Base-by-base conservation (phyloP, 2,113 vertebrate species). In the Brachyhypopomus gauderio region DNA sequence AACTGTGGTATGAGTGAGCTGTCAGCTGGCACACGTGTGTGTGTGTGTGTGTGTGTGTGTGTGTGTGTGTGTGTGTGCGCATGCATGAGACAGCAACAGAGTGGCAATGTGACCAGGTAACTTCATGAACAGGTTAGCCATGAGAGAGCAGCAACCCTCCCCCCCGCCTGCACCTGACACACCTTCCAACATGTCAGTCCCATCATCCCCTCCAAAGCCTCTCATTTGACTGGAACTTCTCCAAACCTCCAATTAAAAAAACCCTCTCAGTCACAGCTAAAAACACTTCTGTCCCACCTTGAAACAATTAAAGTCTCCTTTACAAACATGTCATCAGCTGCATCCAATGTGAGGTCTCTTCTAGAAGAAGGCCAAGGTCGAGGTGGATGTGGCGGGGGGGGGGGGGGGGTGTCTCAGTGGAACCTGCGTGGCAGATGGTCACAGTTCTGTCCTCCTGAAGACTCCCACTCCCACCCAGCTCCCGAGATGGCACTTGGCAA, bases 401-500 rank as follows among this genome's bases (percentile, higher is more conserved):
- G 58, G 20, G 58, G 58, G 5, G n/a, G 22, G 11, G 5, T 0
- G 16, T 2, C 6, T 27, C 27, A 23, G 16, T 12, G 16, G 55
- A 85, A 86, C 62, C 75, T 86, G 85, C 72, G 74, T 7, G 58
- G 70, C 83, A 85, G 85, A 83, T 86, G 80, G 74, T 72, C 64
- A 55, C 59, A 48, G 45, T 34, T 66, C 48, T 5, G 16, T 75
- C 55, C 4, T 34, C 20, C 12, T 52, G 8, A 2, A 45, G 55
- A 34, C 59, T 66, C 41, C 74, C 19, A 34, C 62, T 80, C 30
- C 45, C 60, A 73, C 69, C 66, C 74, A 72, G 72, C 59, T 79
- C 72, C 70, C 79, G 5, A 48, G 48, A 84, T 81, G 82, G 84
- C 75, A 72, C 72, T 75, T 56, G 38, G 56, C 79, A 82, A 86